Percentiles rank a stretch among this genome's conserved stretches.
Evolutionary conservation across 23 tunicate genomes (phyloP).

Genomic region (Trididemnum nubilum): DNA sequence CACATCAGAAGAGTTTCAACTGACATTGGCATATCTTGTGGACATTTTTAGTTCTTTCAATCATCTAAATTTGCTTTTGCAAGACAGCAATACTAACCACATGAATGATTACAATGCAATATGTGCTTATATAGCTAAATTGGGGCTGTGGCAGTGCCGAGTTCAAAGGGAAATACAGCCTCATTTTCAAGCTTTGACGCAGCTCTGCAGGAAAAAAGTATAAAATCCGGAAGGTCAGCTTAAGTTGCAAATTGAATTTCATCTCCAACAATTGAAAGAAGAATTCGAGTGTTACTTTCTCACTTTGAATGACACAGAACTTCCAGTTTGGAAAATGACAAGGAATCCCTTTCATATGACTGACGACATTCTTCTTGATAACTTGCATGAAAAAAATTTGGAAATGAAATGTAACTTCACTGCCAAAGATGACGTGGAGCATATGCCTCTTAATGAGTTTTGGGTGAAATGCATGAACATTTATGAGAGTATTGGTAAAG

Average conservation of each 20-base stretch:
- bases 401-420: constrained; percentile 39
- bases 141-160: constrained; percentile 56
- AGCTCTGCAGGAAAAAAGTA: constrained; percentile 23
- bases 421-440: constrained; percentile 35
- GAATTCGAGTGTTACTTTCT: constrained; percentile 46
- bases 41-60: constrained; percentile 46
- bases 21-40: constrained; percentile 41
- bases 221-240: constrained; percentile 36
- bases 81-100: constrained; percentile 51
- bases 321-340: constrained; percentile 47
- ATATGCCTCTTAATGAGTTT: constrained; percentile 35
- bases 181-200: constrained; percentile 41
- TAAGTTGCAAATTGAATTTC: constrained; percentile 25
- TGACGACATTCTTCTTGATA: constrained; percentile 40
- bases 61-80: constrained; percentile 38
- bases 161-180: constrained; percentile 44
- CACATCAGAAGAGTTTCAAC: constrained; percentile 36
- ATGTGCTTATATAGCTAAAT: constrained; percentile 43
- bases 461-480: constrained; percentile 40
- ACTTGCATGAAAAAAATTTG: constrained; percentile 40
- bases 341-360: constrained; percentile 52
- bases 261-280: constrained; percentile 29
- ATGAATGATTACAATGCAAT: constrained; percentile 45
- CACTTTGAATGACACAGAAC: constrained; percentile 38
- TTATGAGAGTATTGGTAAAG: constrained; percentile 27